Evolutionary conservation across 2,797 vertebrate species (phyloP).

Genomic region (Sebastes glaucus): DNA sequence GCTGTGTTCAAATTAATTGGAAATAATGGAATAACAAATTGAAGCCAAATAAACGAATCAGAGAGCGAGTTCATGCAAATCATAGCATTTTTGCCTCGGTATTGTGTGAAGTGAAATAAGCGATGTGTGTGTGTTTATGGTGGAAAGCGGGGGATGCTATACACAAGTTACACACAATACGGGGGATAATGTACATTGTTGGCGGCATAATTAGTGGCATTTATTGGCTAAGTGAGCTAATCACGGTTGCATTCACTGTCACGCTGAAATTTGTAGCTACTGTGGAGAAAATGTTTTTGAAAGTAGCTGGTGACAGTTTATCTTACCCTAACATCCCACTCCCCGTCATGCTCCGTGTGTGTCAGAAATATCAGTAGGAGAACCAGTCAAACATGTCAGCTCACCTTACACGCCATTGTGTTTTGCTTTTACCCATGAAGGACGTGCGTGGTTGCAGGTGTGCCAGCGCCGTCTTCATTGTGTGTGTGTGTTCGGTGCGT

Average conservation of each 20-base stretch:
- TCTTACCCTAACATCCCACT: not conserved
- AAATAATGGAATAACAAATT: conserved; percentile 70
- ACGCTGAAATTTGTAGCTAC: not conserved
- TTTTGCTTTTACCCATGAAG: conserved; percentile 38
- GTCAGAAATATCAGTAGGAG: conserved; percentile 32
- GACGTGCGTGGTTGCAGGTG: conserved; percentile 24
- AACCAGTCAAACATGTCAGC: conserved; percentile 51
- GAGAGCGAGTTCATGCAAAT: conserved; percentile 42
- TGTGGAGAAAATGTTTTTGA: not conserved
- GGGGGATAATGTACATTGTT: not conserved
- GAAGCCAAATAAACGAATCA: conserved; percentile 56
- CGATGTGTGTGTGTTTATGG: not conserved
- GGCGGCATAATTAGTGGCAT: not conserved
- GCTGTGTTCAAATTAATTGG: conserved; percentile 62
- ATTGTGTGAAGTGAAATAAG: conserved; percentile 8
- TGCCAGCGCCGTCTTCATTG: not conserved
- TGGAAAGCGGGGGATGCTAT: not conserved
- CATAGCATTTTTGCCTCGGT: conserved; percentile 6
- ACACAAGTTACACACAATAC: not conserved
- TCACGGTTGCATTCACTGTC: not conserved
- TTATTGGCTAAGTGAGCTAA: not conserved
- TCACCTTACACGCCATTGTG: conserved; percentile 38
- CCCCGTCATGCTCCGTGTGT: not conserved
- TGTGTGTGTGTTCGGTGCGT: not conserved
- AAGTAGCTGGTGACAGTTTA: not conserved